Conservation (phyloP, 2,113 vertebrate species). For the Tympanuchus pallidicinctus region DNA sequence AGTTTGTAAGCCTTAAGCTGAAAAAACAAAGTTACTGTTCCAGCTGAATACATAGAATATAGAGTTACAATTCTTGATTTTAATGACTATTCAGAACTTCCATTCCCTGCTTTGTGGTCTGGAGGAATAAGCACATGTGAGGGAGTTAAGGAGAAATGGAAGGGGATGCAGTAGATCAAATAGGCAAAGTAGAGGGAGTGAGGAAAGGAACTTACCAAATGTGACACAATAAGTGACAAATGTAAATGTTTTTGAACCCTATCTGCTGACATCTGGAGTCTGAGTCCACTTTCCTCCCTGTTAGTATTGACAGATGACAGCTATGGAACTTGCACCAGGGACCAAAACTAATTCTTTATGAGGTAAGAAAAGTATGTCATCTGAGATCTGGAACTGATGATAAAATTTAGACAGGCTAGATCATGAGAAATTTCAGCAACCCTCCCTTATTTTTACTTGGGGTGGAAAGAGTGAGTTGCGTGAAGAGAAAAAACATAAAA, state of each 20-base stretch:
- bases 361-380: not conserved
- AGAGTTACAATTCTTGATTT: not conserved
- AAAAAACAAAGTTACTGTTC: not conserved
- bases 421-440: slow-evolving; percentile 26
- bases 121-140: not conserved
- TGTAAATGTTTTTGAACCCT: not conserved
- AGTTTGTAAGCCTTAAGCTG: not conserved
- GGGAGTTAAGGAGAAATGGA: not conserved
- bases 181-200: not conserved
- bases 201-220: not conserved
- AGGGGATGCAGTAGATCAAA: not conserved
- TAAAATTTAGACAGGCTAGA: not conserved
- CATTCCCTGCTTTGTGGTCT: not conserved
- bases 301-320: not conserved
- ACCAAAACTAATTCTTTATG: not conserved
- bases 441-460: not conserved
- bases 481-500: slow-evolving; percentile 1
- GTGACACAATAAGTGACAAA: not conserved
- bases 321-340: not conserved
- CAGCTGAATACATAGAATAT: not conserved
- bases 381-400: not conserved
- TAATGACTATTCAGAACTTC: not conserved
- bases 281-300: not conserved
- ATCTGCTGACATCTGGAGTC: not conserved
- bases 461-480: not conserved